Evolutionary conservation across 2,888 invertebrate genomes (phyloP).

Genomic region (Sarcophaga carnaria): DNA sequence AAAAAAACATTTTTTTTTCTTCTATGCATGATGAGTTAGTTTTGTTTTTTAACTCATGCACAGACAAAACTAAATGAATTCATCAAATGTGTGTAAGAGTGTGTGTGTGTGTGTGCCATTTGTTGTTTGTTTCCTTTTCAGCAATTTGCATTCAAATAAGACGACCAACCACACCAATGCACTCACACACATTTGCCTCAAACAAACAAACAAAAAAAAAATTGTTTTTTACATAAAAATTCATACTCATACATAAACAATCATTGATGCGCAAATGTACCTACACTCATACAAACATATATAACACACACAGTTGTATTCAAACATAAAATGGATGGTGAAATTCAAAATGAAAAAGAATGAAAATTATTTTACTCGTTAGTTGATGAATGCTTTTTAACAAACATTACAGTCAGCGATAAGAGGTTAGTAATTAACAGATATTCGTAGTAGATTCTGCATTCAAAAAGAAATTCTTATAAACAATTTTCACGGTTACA

Average conservation of each 20-base stretch:
- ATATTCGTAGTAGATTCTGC: too few relatives aligned
- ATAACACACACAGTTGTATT: not conserved
- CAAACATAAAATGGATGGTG: not conserved
- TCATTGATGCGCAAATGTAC: slow-evolving; percentile 3
- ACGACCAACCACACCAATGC: slow-evolving; percentile 30
- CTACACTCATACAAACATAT: not conserved
- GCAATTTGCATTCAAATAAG: slow-evolving; percentile 63
- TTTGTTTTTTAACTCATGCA: slow-evolving; percentile 25
- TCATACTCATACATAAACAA: slow-evolving; percentile 3
- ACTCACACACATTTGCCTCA: slow-evolving; percentile 31
- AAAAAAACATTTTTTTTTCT: not conserved
- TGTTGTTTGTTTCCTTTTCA: slow-evolving; percentile 50
- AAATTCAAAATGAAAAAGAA: not conserved
- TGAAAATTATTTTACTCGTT: slow-evolving; percentile 8
- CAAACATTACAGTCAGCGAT: slow-evolving; percentile 14
- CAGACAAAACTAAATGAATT: slow-evolving; percentile 45
- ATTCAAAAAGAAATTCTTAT: too few relatives aligned
- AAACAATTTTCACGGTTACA: too few relatives aligned
- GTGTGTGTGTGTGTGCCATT: not conserved
- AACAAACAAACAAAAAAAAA: slow-evolving; percentile 26
- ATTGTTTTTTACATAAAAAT: not conserved
- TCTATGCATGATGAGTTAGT: not conserved
- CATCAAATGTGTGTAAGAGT: not conserved
- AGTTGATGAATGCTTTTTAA: slow-evolving; percentile 38
- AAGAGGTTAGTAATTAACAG: not conserved